These are phyloP conservation scores for Pleuronectes platessa DNA, from an alignment of 2,113 vertebrate genomes.

Conservation along the genomic window DNA sequence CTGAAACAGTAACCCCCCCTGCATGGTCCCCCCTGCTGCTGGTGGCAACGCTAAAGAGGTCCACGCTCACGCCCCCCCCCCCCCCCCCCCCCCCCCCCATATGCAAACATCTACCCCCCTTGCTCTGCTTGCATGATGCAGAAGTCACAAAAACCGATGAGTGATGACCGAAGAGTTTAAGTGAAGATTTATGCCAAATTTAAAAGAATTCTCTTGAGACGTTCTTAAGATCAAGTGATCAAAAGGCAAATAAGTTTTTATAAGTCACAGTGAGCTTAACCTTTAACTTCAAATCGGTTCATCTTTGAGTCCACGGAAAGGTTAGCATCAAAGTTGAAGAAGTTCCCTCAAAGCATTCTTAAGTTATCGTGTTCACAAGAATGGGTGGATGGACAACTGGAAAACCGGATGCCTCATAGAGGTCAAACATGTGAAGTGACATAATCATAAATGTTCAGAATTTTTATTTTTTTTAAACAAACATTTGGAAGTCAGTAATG, in stretches of 20 bases:
- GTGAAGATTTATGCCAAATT: neutral
- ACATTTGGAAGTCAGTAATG: slow-evolving; percentile 61
- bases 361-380: too few species aligned
- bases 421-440: neutral
- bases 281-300: too few species aligned
- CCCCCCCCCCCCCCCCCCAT: neutral
- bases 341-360: too few species aligned
- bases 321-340: too few species aligned
- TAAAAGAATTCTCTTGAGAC: too few species aligned
- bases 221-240: too few species aligned
- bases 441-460: slow-evolving; percentile 37
- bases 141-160: slow-evolving; percentile 48
- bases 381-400: too few species aligned
- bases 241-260: too few species aligned
- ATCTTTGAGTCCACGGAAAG: too few species aligned
- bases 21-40: slow-evolving; percentile 31
- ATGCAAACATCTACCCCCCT: slow-evolving; percentile 11
- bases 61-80: neutral
- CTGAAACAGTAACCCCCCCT: slow-evolving; percentile 73
- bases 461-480: slow-evolving; percentile 69
- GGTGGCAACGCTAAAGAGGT: slow-evolving; percentile 43
- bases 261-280: too few species aligned
- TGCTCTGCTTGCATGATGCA: slow-evolving; percentile 31
- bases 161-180: too few species aligned
- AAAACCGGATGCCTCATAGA: neutral